A percentile compares a stretch with the other conserved stretches of the same genome.
Conservation (phyloP, 2,888 invertebrate genomes). For the Anorthoa munda region DNA sequence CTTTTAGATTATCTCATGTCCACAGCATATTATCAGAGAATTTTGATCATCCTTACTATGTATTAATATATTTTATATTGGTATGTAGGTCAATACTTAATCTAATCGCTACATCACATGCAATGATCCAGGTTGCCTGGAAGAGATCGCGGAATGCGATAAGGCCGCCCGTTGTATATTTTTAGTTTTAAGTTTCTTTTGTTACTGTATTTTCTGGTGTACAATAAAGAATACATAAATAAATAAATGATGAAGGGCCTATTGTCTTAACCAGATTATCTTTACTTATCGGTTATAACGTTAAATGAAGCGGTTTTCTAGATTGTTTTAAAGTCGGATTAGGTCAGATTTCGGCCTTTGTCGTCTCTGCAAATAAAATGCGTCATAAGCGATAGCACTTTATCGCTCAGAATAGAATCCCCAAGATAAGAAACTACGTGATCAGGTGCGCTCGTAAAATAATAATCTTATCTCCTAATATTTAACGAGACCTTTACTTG, state of each 20-base stretch:
- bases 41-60: constrained; percentile 2
- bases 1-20: not conserved
- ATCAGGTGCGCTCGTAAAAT: too few species aligned
- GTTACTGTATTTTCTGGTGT: too few species aligned
- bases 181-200: too few species aligned
- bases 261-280: constrained; percentile 33
- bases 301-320: constrained; percentile 12
- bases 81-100: constrained; percentile 59
- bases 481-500: not conserved
- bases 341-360: constrained; percentile 4
- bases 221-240: too few species aligned
- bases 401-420: constrained; percentile 4
- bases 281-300: constrained; percentile 22
- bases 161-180: too few species aligned
- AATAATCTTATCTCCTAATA: too few species aligned
- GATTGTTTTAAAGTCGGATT: not conserved
- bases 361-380: constrained; percentile 27
- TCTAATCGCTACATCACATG: constrained; percentile 55
- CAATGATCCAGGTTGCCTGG: too few species aligned
- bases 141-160: too few species aligned
- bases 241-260: constrained; percentile 7
- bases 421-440: not conserved
- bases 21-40: not conserved
- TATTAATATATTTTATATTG: constrained; percentile 1
- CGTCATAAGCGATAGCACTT: constrained; percentile 17